Evolutionary conservation across 1,140 invertebrate species (phyloP), one percentile per base, ranked within the genome.

Genomic region (Drosophila funebris): DNA sequence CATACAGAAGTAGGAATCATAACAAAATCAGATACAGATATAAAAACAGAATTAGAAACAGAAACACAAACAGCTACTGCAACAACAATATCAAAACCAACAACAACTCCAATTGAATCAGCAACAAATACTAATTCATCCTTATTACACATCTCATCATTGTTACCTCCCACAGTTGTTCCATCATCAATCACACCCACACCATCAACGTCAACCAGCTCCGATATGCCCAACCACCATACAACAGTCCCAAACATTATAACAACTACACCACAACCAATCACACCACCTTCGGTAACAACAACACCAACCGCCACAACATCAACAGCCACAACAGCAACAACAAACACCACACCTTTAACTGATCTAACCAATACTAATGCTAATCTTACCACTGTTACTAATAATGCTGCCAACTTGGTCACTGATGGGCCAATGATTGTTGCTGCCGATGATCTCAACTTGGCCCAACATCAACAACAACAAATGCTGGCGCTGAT

Each of bases 361-460:
- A 88, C 46, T 75, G 63, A 81, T 89, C 50, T 85, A 85, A 85
- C 84, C 73, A 77, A 85, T 89, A 87, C 84, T 90, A 90, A 90
- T 89, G 82, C 66, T 68, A 90, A 89, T 87, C 84, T 88, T 79
- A 84, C 83, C 78, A 89, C 74, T 66, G 73, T 78, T 90, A 90
- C 87, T 90, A 90, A 85, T 50, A 85, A 90, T 76, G 82, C 82
- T 87, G 87, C 87, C 50, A 50, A 61, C 14, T 33, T 61, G 44
- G 44, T 50, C 9, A 14, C 44, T 69, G 75, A 87, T 67, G 61
- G 63, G 37, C 57, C 73, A 36, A 58, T 53, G 46, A 29, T 46
- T 50, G 56, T 50, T 73, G 70, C 48, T 44, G n/a, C 29, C n/a
- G 57, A 73, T 58, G 36, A 74, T 57, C 24, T 61, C 6, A 63